phyloP scores from a whole-genome alignment of 2,888 invertebrate species.

The Leucania comma region DNA sequence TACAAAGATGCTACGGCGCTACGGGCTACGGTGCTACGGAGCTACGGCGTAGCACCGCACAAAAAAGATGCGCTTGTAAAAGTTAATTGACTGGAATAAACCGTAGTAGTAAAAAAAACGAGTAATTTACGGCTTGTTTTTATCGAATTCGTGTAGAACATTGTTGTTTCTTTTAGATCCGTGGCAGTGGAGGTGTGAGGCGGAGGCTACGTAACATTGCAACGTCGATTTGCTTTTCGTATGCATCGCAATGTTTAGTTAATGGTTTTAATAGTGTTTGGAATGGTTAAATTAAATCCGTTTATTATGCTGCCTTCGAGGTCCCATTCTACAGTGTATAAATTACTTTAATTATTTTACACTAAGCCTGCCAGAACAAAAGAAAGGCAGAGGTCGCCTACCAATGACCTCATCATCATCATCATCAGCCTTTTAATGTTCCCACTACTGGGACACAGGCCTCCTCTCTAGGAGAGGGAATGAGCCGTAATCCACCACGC shows the following conservation, averaged over 20 bases:
- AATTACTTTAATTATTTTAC: background rate
- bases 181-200: constrained; percentile 42
- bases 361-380: no score
- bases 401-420: no score
- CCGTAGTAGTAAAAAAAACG: constrained; percentile 63
- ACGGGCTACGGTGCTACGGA: constrained; percentile 50
- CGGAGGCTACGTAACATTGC: constrained; percentile 31
- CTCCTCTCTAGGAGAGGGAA: no score
- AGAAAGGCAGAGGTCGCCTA: no score
- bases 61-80: constrained; percentile 71
- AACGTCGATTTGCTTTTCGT: constrained; percentile 40
- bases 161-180: constrained; percentile 60
- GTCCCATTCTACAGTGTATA: background rate
- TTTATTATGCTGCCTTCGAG: constrained; percentile 10
- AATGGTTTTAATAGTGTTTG: constrained; percentile 17
- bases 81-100: constrained; percentile 73
- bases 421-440: no score
- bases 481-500: no score
- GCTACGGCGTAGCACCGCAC: constrained; percentile 70
- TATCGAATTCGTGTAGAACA: constrained; percentile 61
- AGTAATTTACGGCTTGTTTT: constrained; percentile 64
- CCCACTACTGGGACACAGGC: no score
- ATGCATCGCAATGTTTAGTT: constrained; percentile 36
- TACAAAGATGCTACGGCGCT: constrained; percentile 69
- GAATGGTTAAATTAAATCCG: constrained; percentile 29